These are phyloP conservation scores for Lepidostoma basale DNA, from an alignment of 1,140 invertebrate species.

Conservation along the genomic window DNA sequence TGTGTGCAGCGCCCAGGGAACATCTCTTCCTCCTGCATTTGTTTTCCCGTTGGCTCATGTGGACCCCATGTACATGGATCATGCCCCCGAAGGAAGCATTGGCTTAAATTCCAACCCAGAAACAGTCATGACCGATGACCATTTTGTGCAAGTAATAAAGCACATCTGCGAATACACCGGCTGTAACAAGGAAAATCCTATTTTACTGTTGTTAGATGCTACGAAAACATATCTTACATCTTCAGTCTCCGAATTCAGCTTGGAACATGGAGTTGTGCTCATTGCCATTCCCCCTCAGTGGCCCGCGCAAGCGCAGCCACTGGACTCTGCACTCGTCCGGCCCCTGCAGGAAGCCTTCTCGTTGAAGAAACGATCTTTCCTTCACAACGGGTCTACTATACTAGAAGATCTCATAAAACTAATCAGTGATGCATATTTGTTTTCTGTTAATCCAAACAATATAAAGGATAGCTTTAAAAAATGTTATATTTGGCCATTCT, in stretches of 20 bases:
- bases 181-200: not conserved
- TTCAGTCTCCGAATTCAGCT: no score
- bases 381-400: not conserved
- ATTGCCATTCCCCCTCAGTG: constrained; percentile 4
- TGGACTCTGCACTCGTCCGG: not conserved
- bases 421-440: not conserved
- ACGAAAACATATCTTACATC: no score
- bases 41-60: not conserved
- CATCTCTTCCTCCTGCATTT: not conserved
- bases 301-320: not conserved
- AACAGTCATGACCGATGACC: not conserved
- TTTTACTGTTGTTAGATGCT: not conserved
- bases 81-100: not conserved
- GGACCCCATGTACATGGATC: not conserved
- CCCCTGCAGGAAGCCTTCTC: not conserved
- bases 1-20: not conserved
- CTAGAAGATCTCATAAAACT: not conserved
- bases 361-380: not conserved
- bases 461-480: not conserved
- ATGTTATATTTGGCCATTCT: not conserved
- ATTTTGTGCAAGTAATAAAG: not conserved
- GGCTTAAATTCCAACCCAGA: not conserved
- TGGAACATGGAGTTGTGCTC: no score
- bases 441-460: not conserved
- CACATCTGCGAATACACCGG: not conserved